These are phyloP conservation scores for Semnopithecus entellus DNA, from an alignment of 2,113 vertebrate genomes.

Conservation along the genomic window DNA sequence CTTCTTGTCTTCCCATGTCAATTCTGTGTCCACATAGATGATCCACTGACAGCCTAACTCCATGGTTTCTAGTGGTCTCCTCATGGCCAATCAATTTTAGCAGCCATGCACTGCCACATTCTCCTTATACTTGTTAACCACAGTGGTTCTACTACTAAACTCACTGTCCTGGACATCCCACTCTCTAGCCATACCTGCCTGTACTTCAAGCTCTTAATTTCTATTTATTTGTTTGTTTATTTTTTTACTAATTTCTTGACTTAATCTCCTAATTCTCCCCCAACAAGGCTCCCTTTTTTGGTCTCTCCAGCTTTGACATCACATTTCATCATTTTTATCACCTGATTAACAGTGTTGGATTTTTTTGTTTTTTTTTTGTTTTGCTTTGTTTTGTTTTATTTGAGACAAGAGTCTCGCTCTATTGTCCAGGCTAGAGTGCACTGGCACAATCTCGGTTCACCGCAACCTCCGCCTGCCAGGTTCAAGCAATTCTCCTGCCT, in stretches of 20 bases:
- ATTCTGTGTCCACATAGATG: background rate
- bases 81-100: background rate
- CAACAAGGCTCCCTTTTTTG: background rate
- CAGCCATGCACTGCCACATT: background rate
- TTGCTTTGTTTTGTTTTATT: too few relatives aligned
- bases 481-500: too few relatives aligned
- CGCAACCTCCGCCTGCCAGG: too few relatives aligned
- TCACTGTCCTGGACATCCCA: too few relatives aligned
- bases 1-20: background rate
- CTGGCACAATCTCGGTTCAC: too few relatives aligned
- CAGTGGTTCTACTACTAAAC: background rate
- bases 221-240: background rate
- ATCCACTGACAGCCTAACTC: background rate
- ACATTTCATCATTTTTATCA: background rate
- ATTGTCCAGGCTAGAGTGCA: too few relatives aligned
- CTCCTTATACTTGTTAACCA: accelerated
- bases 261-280: background rate
- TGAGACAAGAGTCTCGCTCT: too few relatives aligned
- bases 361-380: too few relatives aligned
- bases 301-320: background rate
- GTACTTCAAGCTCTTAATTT: background rate
- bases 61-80: background rate
- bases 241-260: background rate
- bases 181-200: background rate
- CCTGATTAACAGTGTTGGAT: background rate